A percentile compares a stretch with the other conserved stretches of the same genome.
These are phyloP conservation scores for Eumaeus atala DNA, from an alignment of 1,140 invertebrate species.

Conservation along the genomic window DNA sequence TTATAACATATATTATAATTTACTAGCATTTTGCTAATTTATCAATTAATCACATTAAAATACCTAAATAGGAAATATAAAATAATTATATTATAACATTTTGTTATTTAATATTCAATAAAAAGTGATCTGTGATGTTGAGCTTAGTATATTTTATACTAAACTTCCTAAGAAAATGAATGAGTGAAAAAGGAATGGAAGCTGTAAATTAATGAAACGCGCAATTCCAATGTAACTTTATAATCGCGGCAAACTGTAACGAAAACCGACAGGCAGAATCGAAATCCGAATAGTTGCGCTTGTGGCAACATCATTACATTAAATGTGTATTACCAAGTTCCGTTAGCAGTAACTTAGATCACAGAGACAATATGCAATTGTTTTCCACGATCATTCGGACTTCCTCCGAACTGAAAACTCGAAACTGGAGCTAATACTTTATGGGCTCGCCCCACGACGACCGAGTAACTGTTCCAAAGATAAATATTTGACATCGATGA, in stretches of 20 bases:
- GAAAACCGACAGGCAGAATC: conserved; percentile 31
- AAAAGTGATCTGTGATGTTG: no score
- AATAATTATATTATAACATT: no score
- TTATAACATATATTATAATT: no score
- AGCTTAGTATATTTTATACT: no score
- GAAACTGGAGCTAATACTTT: conserved; percentile 5
- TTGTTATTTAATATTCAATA: no score
- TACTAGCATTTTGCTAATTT: no score
- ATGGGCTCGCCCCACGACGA: neutral
- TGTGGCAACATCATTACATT: conserved; percentile 35
- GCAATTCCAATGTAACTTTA: conserved; percentile 23
- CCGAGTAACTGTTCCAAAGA: neutral
- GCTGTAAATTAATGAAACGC: conserved; percentile 1
- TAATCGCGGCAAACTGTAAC: conserved; percentile 25
- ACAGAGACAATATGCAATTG: conserved; percentile 12
- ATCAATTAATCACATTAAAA: no score
- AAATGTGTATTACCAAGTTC: conserved; percentile 46
- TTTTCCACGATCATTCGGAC: conserved; percentile 13
- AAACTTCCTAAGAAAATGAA: no score
- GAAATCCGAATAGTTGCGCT: conserved; percentile 29
- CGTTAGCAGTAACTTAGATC: conserved; percentile 54
- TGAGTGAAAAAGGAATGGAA: no score
- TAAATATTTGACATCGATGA: conserved; percentile 4
- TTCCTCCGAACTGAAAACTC: neutral
- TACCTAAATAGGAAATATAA: no score